These are phyloP conservation scores for Cantharis rustica DNA, from an alignment of 2,888 invertebrate genomes.

Conservation along the genomic window DNA sequence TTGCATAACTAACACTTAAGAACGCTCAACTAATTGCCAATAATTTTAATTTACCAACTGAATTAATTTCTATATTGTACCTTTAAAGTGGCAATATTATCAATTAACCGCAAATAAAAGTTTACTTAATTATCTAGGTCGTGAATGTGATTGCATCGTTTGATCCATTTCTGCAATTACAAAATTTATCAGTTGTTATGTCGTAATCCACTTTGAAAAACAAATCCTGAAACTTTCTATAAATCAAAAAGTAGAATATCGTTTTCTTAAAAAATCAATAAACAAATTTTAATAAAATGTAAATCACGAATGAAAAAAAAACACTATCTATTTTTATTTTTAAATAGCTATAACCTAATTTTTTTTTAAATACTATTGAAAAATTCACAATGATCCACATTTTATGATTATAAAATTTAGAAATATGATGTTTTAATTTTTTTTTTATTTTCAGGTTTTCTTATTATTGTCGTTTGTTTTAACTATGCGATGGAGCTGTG, in stretches of 20 bases:
- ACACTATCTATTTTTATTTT: neutral
- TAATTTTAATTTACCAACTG: neutral
- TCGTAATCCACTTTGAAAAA: neutral
- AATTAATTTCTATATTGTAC: neutral
- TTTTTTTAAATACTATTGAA: neutral
- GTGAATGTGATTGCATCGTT: conserved; percentile 16
- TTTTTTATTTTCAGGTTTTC: conserved; percentile 33
- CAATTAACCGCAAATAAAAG: neutral
- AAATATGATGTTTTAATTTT: no score
- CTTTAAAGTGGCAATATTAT: neutral
- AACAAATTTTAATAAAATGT: neutral
- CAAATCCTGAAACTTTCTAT: neutral
- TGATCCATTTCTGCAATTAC: conserved; percentile 16
- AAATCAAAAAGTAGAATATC: neutral
- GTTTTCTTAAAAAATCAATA: neutral
- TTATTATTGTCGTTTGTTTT: conserved; percentile 35
- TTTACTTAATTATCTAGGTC: conserved; percentile 6
- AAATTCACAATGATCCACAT: neutral
- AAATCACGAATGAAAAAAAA: neutral
- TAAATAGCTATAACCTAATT: no score
- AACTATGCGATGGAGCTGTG: conserved; percentile 27
- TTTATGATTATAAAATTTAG: no score
- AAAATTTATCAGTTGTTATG: neutral
- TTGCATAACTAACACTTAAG: neutral
- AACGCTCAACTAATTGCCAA: neutral